Base-by-base conservation (phyloP, 2,113 vertebrate genomes). In the Mobula hypostoma region DNA sequence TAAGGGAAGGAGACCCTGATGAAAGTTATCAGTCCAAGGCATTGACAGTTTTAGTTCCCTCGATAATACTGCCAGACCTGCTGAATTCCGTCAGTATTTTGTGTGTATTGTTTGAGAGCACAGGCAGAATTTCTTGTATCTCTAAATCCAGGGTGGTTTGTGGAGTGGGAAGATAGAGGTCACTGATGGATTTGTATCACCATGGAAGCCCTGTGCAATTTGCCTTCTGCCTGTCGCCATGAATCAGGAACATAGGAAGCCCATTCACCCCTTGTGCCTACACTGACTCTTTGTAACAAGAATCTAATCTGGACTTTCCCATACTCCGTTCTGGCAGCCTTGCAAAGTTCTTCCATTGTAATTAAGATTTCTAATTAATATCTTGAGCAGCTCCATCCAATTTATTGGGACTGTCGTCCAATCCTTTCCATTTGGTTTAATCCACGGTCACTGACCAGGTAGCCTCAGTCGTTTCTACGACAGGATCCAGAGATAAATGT, bases 361-460 rank as follows among this genome's bases (percentile, higher is more conserved):
- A n/a, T 87, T 63, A 87, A n/a, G 12, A 63, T 63, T 87, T 63
- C 58, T n/a, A 87, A 63, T 87, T 87, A 87, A 90, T 58, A 90
- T 66, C 61, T 68, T 90, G 61, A 68, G 61, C 61, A 32, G 85
- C 14, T 90, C 85, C 61, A 90, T 66, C 56, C 58, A 63, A 61
- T 14, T 63, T 88, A 63, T 61, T n/a, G 24, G 29, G 61, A 66
- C 66, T 90, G 66, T 90, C 32, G 63, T 66, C 32, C 58, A 88
- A 90, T 90, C 29, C 19, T 29, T 90, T 32, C 85, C 61, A 32
- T 90, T 66, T 90, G 85, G 32, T 58, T 90, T 90, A 66, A 90
- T 36, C n/a, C 61, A 66, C 85, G 66, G 29, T 17, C 61, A 63
- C 61, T 32, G 85, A 63, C 85, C 5, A 0, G 61, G 77, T 79